Evolutionary conservation across 2,888 invertebrate species (phyloP).

Genomic region (Pristionchus entomophagus): DNA sequence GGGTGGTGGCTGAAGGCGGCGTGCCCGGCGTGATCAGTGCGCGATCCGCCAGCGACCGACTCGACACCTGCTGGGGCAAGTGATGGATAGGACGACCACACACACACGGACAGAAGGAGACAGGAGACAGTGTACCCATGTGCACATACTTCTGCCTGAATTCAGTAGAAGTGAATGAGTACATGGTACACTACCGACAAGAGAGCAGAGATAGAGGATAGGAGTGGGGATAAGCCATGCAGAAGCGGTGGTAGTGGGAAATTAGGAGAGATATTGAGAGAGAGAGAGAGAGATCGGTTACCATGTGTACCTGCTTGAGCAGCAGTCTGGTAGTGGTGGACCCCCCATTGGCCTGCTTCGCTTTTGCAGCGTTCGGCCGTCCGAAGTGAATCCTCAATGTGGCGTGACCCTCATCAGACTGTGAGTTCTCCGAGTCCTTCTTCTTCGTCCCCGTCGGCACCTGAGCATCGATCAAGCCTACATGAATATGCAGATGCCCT

Average conservation of each 20-base stretch:
- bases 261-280: background rate
- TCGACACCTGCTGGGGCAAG: constrained; percentile 22
- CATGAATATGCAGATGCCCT: too few relatives aligned
- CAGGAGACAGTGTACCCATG: too few relatives aligned
- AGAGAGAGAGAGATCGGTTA: background rate
- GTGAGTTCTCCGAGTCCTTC: constrained; percentile 63
- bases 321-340: constrained; percentile 58
- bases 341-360: constrained; percentile 16
- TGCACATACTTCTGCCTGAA: too few relatives aligned
- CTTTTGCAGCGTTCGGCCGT: constrained; percentile 42
- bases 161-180: too few relatives aligned
- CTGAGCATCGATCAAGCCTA: too few relatives aligned
- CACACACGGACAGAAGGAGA: background rate
- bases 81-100: background rate
- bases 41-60: constrained; percentile 23
- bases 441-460: constrained; percentile 14
- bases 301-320: constrained; percentile 60
- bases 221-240: constrained; percentile 16
- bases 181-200: background rate
- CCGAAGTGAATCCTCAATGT: constrained; percentile 73
- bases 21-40: too few relatives aligned
- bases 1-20: constrained; percentile 20
- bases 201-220: background rate
- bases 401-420: constrained; percentile 64
- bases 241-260: background rate